A percentile compares a stretch with the other conserved stretches of the same genome.
Evolutionary conservation across 2,797 vertebrate species (phyloP).

Genomic region (Periophthalmus magnuspinnatus): DNA sequence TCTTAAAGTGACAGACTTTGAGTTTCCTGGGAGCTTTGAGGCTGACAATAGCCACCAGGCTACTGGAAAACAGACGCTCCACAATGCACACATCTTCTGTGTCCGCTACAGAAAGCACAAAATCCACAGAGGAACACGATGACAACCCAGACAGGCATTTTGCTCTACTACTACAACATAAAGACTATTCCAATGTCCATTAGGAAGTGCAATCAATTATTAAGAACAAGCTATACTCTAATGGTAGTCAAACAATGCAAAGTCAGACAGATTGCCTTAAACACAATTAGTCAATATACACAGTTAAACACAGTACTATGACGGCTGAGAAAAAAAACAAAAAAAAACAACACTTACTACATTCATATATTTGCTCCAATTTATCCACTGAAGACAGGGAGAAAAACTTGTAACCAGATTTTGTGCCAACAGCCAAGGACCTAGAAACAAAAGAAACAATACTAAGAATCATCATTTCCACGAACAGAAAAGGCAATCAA

Average conservation of each 20-base stretch:
- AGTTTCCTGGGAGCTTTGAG: conserved; percentile 97
- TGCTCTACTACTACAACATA: background rate
- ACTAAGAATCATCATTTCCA: background rate
- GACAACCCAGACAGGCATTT: background rate
- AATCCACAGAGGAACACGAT: conserved; percentile 18
- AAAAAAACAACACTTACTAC: conserved; percentile 87
- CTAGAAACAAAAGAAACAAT: conserved; percentile 62
- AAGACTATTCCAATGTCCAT: background rate
- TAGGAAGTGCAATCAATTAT: conserved; percentile 35
- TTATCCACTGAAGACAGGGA: conserved; percentile 98
- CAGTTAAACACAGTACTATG: background rate
- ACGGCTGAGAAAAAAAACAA: background rate
- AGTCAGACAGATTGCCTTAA: conserved; percentile 9
- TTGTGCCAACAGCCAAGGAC: conserved; percentile 97
- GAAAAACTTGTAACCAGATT: conserved; percentile 99
- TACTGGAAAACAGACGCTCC: conserved; percentile 97
- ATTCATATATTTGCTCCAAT: conserved; percentile 99
- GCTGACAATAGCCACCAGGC: conserved; percentile 96
- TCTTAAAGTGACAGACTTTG: conserved; percentile 99
- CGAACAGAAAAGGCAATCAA: background rate
- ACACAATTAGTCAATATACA: background rate
- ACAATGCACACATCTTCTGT: conserved; percentile 98
- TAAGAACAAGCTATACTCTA: conserved; percentile 11
- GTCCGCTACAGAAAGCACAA: conserved; percentile 78
- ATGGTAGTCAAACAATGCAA: conserved; percentile 11